Conservation (phyloP, 2,113 vertebrate genomes). For the Euleptes europaea region DNA sequence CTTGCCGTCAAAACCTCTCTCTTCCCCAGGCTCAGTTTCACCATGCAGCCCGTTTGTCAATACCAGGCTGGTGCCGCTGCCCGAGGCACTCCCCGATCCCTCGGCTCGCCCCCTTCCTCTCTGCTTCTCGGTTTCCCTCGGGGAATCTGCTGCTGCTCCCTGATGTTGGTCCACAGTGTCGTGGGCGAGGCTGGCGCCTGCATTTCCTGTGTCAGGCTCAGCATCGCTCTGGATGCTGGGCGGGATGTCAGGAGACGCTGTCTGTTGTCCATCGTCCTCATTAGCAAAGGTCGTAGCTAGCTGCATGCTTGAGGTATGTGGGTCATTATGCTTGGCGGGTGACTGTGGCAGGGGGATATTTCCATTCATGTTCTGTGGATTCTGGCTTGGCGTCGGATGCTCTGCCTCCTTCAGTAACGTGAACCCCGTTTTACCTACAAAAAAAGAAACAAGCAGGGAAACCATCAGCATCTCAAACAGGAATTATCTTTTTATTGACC, state of each 20-base stretch:
- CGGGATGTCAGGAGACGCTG: constrained; percentile 25
- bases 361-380: constrained; percentile 52
- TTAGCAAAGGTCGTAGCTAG: background rate
- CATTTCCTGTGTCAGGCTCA: background rate
- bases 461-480: rapidly evolving
- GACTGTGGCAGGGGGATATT: background rate
- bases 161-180: background rate
- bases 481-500: too few species aligned
- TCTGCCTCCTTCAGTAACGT: constrained; percentile 27
- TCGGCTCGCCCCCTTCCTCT: background rate
- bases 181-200: background rate
- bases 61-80: rapidly evolving
- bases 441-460: background rate
- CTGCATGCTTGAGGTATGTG: constrained; percentile 16
- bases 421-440: background rate
- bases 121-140: background rate
- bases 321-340: background rate
- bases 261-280: background rate
- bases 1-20: background rate
- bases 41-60: background rate
- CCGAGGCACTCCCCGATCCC: rapidly evolving
- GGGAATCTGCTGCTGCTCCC: background rate
- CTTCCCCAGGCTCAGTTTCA: background rate
- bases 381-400: rapidly evolving
- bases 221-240: background rate